Conservation (phyloP, 2,113 vertebrate species). For the Erinaceus europaeus region DNA sequence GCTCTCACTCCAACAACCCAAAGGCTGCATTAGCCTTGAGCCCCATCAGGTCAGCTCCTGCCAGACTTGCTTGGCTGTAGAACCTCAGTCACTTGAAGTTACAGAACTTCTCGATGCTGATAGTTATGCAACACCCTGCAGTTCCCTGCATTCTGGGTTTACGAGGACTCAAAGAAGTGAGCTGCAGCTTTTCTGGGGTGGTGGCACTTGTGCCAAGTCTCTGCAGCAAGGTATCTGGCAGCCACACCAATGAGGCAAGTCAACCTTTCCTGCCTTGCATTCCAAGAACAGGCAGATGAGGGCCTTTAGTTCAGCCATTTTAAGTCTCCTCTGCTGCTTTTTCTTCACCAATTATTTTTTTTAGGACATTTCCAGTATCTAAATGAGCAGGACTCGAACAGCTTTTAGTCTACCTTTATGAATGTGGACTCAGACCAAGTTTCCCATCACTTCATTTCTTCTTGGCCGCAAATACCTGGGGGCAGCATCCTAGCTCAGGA, state of each 20-base stretch:
- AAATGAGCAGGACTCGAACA: background rate
- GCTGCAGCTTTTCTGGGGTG: background rate
- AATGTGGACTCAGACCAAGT: background rate
- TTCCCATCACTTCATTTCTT: background rate
- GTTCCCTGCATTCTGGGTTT: background rate
- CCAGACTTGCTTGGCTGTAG: background rate
- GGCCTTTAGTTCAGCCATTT: background rate
- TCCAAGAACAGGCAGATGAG: background rate
- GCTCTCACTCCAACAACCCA: background rate
- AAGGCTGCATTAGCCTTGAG: background rate
- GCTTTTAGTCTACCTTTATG: background rate
- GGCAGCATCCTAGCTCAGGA: too few species aligned
- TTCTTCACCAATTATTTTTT: background rate
- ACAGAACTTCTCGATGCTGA: background rate
- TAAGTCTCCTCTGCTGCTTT: accelerated
- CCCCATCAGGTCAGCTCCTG: background rate
- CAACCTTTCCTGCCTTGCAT: background rate
- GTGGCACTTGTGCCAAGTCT: background rate
- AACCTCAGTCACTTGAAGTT: background rate
- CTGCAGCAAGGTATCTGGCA: background rate
- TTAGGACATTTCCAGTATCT: background rate
- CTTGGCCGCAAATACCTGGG: too few species aligned
- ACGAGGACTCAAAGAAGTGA: background rate
- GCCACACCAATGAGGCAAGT: background rate
- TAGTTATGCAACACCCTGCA: background rate